Evolutionary conservation across 2,888 invertebrate species (phyloP).

Genomic region (Eupithecia inturbata): DNA sequence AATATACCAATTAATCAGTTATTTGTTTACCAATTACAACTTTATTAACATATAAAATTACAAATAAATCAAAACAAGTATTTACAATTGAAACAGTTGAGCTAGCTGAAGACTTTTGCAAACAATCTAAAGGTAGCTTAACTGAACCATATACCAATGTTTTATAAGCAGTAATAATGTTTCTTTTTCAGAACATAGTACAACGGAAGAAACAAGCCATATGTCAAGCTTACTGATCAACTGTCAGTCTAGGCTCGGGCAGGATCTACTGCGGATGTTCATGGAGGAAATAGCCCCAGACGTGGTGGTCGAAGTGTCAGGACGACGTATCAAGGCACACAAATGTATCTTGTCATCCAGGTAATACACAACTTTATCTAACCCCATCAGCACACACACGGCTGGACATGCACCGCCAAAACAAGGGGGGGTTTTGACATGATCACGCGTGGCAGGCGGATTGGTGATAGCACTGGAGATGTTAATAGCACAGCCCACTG

Average conservation of each 20-base stretch:
- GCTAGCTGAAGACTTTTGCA: background rate
- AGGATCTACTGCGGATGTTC: conserved; percentile 95
- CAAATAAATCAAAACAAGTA: no score
- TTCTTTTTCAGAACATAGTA: conserved; percentile 65
- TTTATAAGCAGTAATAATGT: background rate
- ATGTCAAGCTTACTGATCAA: conserved; percentile 72
- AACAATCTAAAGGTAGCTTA: background rate
- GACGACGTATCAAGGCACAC: conserved; percentile 93
- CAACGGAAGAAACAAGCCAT: conserved; percentile 70
- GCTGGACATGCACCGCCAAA: no score
- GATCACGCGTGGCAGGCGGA: no score
- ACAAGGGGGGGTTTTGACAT: no score
- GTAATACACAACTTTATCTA: conserved; percentile 46
- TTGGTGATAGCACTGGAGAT: no score
- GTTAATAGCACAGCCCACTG: no score
- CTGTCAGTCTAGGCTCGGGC: conserved; percentile 88
- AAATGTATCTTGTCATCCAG: conserved; percentile 95
- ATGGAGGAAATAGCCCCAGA: conserved; percentile 95
- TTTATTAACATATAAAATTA: no score
- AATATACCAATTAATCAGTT: no score
- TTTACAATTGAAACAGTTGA: no score
- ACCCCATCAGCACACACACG: no score
- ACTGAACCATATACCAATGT: background rate
- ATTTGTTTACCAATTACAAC: no score
- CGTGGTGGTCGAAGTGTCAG: conserved; percentile 92